phyloP scores from a whole-genome alignment of 2,113 vertebrate genomes.

The Anolis carolinensis region DNA sequence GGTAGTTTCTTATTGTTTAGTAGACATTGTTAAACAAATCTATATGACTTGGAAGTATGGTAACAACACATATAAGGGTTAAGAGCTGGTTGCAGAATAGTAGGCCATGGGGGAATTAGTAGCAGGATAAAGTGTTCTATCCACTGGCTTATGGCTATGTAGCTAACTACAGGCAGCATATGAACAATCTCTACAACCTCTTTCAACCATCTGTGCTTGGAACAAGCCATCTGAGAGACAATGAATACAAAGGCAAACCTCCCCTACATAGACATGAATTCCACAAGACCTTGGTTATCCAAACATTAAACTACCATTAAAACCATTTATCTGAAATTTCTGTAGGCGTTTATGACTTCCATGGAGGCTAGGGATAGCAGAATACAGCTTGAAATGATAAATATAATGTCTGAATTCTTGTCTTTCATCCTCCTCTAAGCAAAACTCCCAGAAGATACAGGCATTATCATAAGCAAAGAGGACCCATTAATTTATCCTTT shows the following conservation, averaged over 20 bases:
- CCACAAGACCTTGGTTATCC: too few species aligned
- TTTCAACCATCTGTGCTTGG: not conserved
- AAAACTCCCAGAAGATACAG: not conserved
- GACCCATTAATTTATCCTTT: constrained; percentile 35
- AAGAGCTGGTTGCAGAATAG: too few species aligned
- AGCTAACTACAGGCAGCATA: not conserved
- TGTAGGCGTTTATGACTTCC: not conserved
- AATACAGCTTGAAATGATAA: not conserved
- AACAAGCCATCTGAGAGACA: not conserved
- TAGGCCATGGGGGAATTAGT: not conserved
- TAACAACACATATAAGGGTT: too few species aligned
- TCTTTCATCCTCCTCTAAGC: constrained; percentile 21
- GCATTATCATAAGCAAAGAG: constrained; percentile 41
- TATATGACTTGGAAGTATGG: not conserved
- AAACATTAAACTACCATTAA: not conserved
- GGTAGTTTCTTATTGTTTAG: too few species aligned
- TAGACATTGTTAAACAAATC: not conserved
- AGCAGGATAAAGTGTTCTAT: not conserved
- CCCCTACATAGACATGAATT: too few species aligned
- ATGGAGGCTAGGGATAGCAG: not conserved
- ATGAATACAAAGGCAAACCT: not conserved
- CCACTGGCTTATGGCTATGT: not conserved
- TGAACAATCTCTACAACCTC: too few species aligned
- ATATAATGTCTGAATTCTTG: not conserved
- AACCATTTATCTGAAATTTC: not conserved